A percentile compares a stretch with the other conserved stretches of the same genome.
Evolutionary conservation across 2,797 vertebrate genomes (phyloP).

Genomic region (Falco novaeseelandiae): DNA sequence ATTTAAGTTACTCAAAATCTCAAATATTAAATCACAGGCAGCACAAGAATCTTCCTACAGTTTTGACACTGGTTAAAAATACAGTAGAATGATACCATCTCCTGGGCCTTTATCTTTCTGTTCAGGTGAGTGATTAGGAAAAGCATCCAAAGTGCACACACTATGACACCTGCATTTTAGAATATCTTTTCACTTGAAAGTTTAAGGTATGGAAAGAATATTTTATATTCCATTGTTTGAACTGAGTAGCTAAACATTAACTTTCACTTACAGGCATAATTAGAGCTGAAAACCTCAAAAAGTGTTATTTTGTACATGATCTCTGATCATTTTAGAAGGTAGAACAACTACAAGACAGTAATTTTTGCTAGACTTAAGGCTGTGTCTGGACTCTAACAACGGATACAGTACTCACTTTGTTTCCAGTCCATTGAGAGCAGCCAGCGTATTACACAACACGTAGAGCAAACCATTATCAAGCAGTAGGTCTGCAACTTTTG

Average conservation of each 20-base stretch:
- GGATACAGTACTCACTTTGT: constrained; percentile 84
- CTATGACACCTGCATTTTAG: background rate
- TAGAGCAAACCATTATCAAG: constrained; percentile 96
- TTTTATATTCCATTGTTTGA: background rate
- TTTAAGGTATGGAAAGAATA: background rate
- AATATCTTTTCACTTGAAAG: background rate
- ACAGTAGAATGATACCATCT: background rate
- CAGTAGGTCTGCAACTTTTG: constrained; percentile 94
- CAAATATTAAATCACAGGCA: background rate
- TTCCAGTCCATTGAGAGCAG: constrained; percentile 94
- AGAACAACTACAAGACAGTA: background rate
- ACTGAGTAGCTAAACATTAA: background rate
- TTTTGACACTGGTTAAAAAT: background rate
- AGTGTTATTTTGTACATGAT: background rate
- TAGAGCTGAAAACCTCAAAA: background rate
- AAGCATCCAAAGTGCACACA: background rate
- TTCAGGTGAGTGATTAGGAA: background rate
- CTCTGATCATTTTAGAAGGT: background rate
- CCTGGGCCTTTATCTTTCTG: background rate
- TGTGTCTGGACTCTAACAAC: background rate
- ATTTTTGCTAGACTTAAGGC: background rate
- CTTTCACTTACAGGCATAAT: background rate
- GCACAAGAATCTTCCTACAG: background rate
- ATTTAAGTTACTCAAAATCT: background rate
- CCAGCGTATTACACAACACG: constrained; percentile 93